These are phyloP conservation scores for Pammene aurita DNA, from an alignment of 2,888 invertebrate species.

Conservation along the genomic window DNA sequence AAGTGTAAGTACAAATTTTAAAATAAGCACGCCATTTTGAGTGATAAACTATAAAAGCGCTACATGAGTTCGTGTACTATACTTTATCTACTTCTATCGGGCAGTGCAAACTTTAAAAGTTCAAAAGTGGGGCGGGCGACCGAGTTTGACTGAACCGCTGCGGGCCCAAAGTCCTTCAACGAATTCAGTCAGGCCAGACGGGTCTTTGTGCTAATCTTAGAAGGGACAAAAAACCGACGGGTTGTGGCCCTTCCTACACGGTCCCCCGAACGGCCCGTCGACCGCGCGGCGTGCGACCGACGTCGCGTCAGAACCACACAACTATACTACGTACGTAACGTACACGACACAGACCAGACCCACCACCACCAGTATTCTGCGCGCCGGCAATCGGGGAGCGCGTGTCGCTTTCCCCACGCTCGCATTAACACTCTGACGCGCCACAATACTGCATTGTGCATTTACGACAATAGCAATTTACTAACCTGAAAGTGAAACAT, in stretches of 20 bases:
- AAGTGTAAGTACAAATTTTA: too few species aligned
- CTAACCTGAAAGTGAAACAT: slow-evolving; percentile 41
- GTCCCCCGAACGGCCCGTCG: slow-evolving; percentile 59
- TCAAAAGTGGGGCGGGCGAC: slow-evolving; percentile 7
- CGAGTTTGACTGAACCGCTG: slow-evolving; percentile 11
- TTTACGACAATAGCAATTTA: slow-evolving; percentile 48
- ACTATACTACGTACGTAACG: slow-evolving; percentile 13
- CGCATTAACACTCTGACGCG: slow-evolving; percentile 45
- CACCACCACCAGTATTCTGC: slow-evolving; percentile 65
- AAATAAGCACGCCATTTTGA: too few species aligned
- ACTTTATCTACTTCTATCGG: not conserved
- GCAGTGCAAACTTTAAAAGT: slow-evolving; percentile 8
- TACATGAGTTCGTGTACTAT: too few species aligned
- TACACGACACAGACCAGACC: not conserved
- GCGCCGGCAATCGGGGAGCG: slow-evolving; percentile 62
- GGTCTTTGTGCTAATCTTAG: slow-evolving; percentile 73
- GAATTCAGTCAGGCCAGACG: slow-evolving; percentile 64
- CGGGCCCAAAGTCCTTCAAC: slow-evolving; percentile 50
- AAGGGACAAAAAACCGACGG: slow-evolving; percentile 75
- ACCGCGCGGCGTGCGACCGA: slow-evolving; percentile 25
- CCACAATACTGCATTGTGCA: slow-evolving; percentile 56
- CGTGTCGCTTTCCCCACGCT: slow-evolving; percentile 49
- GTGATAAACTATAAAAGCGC: too few species aligned
- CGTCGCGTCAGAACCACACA: slow-evolving; percentile 27
- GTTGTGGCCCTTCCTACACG: slow-evolving; percentile 73